Evolutionary conservation across 2,888 invertebrate species (phyloP).

Genomic region (Bibio marci): DNA sequence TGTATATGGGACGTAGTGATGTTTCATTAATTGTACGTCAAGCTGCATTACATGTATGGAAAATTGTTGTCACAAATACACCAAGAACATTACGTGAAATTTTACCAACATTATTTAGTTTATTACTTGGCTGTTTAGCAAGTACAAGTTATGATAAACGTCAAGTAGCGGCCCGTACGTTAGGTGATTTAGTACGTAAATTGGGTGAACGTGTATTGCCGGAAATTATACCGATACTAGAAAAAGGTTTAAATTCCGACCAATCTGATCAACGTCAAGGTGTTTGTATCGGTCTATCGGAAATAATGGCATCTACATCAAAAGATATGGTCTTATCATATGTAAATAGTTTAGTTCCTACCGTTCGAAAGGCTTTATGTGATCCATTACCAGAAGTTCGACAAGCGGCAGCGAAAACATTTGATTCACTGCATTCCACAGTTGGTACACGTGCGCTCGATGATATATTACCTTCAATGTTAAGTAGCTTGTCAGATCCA

Average conservation of each 20-base stretch:
- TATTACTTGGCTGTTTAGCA: conserved; percentile 85
- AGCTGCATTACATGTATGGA: conserved; percentile 98
- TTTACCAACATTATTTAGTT: conserved; percentile 79
- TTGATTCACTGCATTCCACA: conserved; percentile 87
- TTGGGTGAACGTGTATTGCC: conserved; percentile 93
- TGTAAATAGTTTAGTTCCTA: conserved; percentile 76
- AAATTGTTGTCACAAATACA: conserved; percentile 96
- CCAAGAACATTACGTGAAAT: conserved; percentile 93
- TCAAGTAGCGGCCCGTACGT: conserved; percentile 88
- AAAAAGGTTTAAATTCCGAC: conserved; percentile 79
- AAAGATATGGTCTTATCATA: conserved; percentile 85
- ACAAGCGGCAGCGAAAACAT: conserved; percentile 89
- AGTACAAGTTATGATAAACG: conserved; percentile 92
- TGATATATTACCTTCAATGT: conserved; percentile 86
- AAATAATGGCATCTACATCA: conserved; percentile 94
- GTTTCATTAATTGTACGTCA: conserved; percentile 94
- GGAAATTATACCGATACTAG: conserved; percentile 95
- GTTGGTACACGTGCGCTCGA: conserved; percentile 88
- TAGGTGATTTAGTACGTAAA: conserved; percentile 93
- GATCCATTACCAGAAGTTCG: conserved; percentile 88
- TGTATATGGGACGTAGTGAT: conserved; percentile 96
- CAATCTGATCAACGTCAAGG: conserved; percentile 93
- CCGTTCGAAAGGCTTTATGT: conserved; percentile 84
- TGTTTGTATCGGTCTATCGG: conserved; percentile 93
- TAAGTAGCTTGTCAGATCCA: conserved; percentile 55